A percentile compares a stretch with the other conserved stretches of the same genome.
phyloP scores from a whole-genome alignment of 2,113 vertebrate species.

The Rhadina sibilatrix region DNA sequence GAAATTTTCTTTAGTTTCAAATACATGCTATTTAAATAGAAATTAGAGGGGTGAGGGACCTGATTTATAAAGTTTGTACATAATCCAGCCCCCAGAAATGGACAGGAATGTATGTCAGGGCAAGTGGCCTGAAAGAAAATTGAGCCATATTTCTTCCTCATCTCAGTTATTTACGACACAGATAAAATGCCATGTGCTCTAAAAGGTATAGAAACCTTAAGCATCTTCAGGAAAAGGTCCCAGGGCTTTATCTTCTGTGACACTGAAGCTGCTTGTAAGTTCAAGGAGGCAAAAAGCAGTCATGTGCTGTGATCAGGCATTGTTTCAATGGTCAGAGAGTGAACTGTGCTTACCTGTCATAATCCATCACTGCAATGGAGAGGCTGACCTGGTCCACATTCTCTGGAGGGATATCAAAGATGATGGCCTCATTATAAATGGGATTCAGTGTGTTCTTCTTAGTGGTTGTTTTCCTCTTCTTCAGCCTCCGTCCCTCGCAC shows the following conservation, averaged over 20 bases:
- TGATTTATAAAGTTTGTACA: not conserved
- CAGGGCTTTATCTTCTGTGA: not conserved
- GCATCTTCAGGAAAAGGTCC: not conserved
- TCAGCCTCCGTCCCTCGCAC: slow-evolving; percentile 91
- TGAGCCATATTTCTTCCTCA: not conserved
- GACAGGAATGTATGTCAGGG: not conserved
- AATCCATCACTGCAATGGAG: slow-evolving; percentile 97
- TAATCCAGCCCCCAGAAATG: not conserved
- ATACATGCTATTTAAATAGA: not conserved
- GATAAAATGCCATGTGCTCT: not conserved
- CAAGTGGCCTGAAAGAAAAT: not conserved
- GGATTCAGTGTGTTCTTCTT: slow-evolving; percentile 97
- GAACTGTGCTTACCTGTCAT: slow-evolving; percentile 84
- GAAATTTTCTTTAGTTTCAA: not conserved
- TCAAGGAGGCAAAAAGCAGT: not conserved
- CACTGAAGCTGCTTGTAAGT: not conserved
- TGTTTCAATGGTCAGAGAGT: not conserved
- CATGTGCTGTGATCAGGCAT: not conserved
- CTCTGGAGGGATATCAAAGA: slow-evolving; percentile 98
- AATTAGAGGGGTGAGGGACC: not conserved
- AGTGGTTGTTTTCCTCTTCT: slow-evolving; percentile 94
- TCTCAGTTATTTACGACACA: not conserved
- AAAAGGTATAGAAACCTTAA: not conserved
- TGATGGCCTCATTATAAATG: slow-evolving; percentile 94
- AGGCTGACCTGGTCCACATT: slow-evolving; percentile 98